Conservation (phyloP, 2,888 invertebrate species). For the Limnephilus auricula region DNA sequence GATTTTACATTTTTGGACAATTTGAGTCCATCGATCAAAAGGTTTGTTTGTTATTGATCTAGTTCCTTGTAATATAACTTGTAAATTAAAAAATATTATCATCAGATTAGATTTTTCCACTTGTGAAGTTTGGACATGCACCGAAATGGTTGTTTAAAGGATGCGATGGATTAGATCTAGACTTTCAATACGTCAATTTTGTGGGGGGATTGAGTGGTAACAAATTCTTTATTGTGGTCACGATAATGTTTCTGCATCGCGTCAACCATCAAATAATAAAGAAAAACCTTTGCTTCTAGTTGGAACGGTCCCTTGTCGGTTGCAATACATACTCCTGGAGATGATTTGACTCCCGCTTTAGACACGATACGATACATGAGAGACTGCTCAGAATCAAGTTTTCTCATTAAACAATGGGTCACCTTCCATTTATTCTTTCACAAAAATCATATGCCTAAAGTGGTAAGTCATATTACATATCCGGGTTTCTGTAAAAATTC, state of each 20-base stretch:
- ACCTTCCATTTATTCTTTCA: conserved; percentile 95
- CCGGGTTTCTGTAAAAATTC: too few species aligned
- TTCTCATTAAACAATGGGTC: conserved; percentile 86
- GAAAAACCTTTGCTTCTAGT: conserved; percentile 69
- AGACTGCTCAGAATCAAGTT: conserved; percentile 82
- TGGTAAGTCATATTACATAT: neutral
- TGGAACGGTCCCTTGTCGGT: conserved; percentile 94
- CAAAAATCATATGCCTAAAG: conserved; percentile 87
- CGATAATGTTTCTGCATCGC: neutral
- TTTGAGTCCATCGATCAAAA: conserved; percentile 76
- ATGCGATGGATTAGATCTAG: too few species aligned
- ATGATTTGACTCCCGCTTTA: conserved; percentile 87
- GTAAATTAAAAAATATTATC: too few species aligned
- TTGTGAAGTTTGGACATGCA: too few species aligned
- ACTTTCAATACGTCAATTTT: too few species aligned
- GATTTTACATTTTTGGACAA: conserved; percentile 83
- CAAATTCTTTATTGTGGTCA: too few species aligned
- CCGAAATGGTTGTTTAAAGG: too few species aligned
- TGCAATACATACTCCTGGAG: conserved; percentile 91
- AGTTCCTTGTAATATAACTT: too few species aligned
- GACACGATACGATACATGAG: conserved; percentile 89
- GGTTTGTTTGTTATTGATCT: conserved; percentile 67
- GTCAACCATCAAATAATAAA: neutral
- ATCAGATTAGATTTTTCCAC: too few species aligned
- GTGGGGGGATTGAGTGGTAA: too few species aligned